Percentiles rank a stretch among this genome's conserved stretches.
Evolutionary conservation across 2,888 invertebrate species (phyloP).

Genomic region (Andrena minutula): DNA sequence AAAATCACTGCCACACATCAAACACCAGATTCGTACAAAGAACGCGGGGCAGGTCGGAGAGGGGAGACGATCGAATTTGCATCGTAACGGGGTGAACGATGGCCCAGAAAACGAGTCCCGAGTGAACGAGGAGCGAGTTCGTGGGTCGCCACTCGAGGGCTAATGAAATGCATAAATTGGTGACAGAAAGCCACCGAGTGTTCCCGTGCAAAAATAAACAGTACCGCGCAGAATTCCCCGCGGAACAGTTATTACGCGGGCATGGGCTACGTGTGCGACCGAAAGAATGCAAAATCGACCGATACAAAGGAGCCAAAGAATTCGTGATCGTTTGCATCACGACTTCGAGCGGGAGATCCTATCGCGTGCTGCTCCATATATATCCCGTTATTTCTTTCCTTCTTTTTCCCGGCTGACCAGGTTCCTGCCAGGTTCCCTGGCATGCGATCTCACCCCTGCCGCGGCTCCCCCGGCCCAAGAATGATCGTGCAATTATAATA

Average conservation of each 20-base stretch:
- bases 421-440: slow-evolving; percentile 20
- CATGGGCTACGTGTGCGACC: slow-evolving; percentile 29
- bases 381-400: slow-evolving; percentile 64
- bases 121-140: neutral
- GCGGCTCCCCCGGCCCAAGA: slow-evolving; percentile 64
- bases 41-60: neutral
- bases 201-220: slow-evolving; percentile 59
- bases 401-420: slow-evolving; percentile 57
- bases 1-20: slow-evolving; percentile 23
- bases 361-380: slow-evolving; percentile 78
- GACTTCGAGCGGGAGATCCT: slow-evolving; percentile 74
- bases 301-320: slow-evolving; percentile 73
- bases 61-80: slow-evolving; percentile 14
- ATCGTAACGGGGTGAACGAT: slow-evolving; percentile 22
- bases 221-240: slow-evolving; percentile 46
- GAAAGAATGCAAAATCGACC: slow-evolving; percentile 62
- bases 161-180: slow-evolving; percentile 29
- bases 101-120: neutral
- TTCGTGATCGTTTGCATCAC: slow-evolving; percentile 80
- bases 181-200: neutral
- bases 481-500: slow-evolving; percentile 84
- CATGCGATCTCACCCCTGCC: slow-evolving; percentile 68
- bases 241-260: slow-evolving; percentile 58
- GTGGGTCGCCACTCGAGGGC: neutral
- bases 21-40: neutral